Evolutionary conservation across 2,888 invertebrate species (phyloP).

Genomic region (Agonopterix subpropinquella): DNA sequence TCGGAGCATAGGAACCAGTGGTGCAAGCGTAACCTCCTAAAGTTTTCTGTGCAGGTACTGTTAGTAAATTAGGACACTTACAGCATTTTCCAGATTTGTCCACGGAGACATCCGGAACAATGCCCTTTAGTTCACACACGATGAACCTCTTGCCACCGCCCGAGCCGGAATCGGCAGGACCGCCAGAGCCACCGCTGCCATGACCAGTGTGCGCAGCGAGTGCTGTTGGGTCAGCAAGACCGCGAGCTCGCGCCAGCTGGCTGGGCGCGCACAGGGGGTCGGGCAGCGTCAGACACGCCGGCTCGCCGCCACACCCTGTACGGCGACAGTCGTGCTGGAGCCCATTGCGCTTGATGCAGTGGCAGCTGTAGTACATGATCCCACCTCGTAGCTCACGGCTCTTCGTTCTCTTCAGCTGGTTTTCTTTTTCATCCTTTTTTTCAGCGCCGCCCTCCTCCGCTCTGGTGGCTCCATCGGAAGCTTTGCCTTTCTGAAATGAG

Average conservation of each 20-base stretch:
- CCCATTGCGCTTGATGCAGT: conserved; percentile 76
- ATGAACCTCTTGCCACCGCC: conserved; percentile 57
- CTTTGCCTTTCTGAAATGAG: conserved; percentile 44
- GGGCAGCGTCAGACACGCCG: conserved; percentile 67
- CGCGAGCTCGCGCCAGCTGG: conserved; percentile 62
- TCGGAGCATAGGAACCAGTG: conserved; percentile 6
- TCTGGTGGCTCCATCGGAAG: conserved; percentile 31
- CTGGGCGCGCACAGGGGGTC: conserved; percentile 74
- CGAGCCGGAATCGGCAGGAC: conserved; percentile 25
- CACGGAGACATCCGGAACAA: conserved; percentile 34
- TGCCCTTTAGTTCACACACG: conserved; percentile 62
- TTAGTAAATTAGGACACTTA: conserved; percentile 41
- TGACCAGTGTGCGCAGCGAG: conserved; percentile 44
- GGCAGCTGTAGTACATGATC: conserved; percentile 73
- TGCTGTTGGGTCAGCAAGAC: conserved; percentile 53
- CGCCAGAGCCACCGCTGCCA: conserved; percentile 21
- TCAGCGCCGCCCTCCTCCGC: conserved; percentile 47
- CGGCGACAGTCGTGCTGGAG: conserved; percentile 76
- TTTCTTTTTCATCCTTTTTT: conserved; percentile 63
- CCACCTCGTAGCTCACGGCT: conserved; percentile 74
- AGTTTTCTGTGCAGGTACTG: conserved; percentile 14
- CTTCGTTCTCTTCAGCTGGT: conserved; percentile 60
- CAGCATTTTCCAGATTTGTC: conserved; percentile 49
- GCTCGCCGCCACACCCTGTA: conserved; percentile 69
- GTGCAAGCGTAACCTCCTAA: conserved; percentile 13